phyloP scores from a whole-genome alignment of 2,888 invertebrate genomes.

The Bibio marci region DNA sequence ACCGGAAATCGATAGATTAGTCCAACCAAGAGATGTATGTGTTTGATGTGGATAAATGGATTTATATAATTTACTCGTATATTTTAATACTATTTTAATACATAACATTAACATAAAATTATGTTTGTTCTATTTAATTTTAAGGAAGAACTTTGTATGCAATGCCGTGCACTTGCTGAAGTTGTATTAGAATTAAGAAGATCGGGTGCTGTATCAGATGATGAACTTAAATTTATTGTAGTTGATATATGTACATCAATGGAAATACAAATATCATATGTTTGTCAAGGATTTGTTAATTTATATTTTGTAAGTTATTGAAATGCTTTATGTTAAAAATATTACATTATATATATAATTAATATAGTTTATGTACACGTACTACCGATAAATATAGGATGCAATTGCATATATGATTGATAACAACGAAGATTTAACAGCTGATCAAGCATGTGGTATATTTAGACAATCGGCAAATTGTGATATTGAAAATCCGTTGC shows the following conservation, averaged over 20 bases:
- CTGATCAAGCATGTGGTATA: slow-evolving; percentile 27
- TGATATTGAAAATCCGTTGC: slow-evolving; percentile 13
- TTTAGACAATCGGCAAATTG: slow-evolving; percentile 21
- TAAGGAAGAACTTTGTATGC: neutral
- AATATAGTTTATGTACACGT: too few relatives aligned
- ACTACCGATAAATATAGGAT: too few relatives aligned
- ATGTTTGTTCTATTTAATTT: neutral
- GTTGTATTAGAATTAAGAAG: neutral
- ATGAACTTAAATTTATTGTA: neutral
- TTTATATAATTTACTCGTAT: too few relatives aligned
- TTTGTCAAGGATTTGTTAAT: neutral
- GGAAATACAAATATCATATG: neutral
- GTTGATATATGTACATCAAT: neutral
- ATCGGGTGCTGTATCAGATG: neutral
- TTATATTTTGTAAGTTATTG: neutral
- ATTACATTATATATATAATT: too few relatives aligned
- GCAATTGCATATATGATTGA: slow-evolving; percentile 34
- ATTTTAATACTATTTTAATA: too few relatives aligned
- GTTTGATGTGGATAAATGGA: too few relatives aligned
- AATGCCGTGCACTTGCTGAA: neutral
- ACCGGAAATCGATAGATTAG: neutral
- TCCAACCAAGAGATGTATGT: neutral
- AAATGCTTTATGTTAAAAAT: too few relatives aligned
- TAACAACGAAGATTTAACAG: slow-evolving; percentile 32
- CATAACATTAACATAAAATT: too few relatives aligned